phyloP scores from a whole-genome alignment of 2,888 invertebrate species.

The Melanostoma scalare region DNA sequence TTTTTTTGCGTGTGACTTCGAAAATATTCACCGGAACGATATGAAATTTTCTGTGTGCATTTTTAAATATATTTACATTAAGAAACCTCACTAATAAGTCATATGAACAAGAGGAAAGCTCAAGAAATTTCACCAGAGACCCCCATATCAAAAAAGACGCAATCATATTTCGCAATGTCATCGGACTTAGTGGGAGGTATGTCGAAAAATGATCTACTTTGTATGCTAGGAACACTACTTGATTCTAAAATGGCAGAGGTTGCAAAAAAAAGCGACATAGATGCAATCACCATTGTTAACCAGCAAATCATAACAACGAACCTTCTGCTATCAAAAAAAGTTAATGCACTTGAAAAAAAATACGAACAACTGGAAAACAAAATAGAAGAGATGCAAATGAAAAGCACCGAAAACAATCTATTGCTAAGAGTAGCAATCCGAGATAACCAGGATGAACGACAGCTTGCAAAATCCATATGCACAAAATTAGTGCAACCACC shows the following conservation, averaged over 20 bases:
- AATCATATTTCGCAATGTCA: neutral
- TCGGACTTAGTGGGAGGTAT: neutral
- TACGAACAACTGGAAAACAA: neutral
- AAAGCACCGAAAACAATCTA: constrained; percentile 1
- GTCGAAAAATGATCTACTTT: neutral
- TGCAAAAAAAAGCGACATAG: neutral
- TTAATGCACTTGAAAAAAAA: neutral
- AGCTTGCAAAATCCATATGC: neutral
- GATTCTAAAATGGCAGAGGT: constrained; percentile 3
- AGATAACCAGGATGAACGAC: neutral
- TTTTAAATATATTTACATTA: too few species aligned
- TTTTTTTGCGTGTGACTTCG: too few species aligned
- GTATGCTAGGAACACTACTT: neutral
- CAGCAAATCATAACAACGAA: neutral
- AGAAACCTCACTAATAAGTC: neutral
- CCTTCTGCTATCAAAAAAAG: neutral
- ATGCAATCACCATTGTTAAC: neutral
- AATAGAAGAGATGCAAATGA: neutral
- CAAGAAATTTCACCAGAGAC: neutral
- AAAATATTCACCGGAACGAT: too few species aligned
- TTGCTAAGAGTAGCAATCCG: neutral
- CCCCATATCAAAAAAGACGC: neutral
- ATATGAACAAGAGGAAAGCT: neutral
- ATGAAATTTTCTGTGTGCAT: too few species aligned
- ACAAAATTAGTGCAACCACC: neutral